Base-by-base conservation (phyloP, 2,113 vertebrate species). In the Lasiurus cinereus region DNA sequence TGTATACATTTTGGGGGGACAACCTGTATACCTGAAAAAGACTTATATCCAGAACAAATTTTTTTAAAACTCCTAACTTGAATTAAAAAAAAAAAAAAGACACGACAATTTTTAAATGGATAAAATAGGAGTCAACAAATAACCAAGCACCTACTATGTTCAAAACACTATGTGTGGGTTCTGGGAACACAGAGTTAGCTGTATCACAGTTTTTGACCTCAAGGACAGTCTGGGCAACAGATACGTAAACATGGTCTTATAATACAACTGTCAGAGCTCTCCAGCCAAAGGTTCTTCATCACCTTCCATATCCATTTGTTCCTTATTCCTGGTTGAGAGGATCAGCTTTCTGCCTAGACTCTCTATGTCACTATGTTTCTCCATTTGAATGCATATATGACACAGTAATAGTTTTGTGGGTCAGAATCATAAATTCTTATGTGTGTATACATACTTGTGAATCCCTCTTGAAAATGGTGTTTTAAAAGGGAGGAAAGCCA, bases 381-480 rank as follows among this genome's bases (percentile, higher is more conserved):
- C 52, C 50, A 46, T 86, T 50, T 86, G 31, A 85, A 72, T 80
- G 77, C 31, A 6, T 54, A 3, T 14, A 14, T 52, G 10, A 88
- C 27, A 22, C 36, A 50, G 14, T 43, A 70, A 56, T 85, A 33
- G 66, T 76, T 94, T 39, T 88, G n/a, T 56, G 33, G 48, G 36
- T 48, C 52, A 83, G 8, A 94, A 83, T 70, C 22, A 67, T 46
- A 82, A 66, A 66, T 69, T 73, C 67, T 54, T 88, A 50, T 12
- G 3, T 77, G 52, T 93, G 33, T 82, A 43, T 83, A 87, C 52
- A 43, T 83, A 87, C 52, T 70, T 83, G 56, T 78, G 69, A 89
- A 27, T 91, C n/a, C 59, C 9, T 62, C 92, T 88, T 69, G 52
- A 85, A 96, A 94, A 88, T 86, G 43, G 33, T 94, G 36, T 64